Evolutionary conservation across 2,888 invertebrate genomes (phyloP).

Genomic region (Sthenelais limicola): DNA sequence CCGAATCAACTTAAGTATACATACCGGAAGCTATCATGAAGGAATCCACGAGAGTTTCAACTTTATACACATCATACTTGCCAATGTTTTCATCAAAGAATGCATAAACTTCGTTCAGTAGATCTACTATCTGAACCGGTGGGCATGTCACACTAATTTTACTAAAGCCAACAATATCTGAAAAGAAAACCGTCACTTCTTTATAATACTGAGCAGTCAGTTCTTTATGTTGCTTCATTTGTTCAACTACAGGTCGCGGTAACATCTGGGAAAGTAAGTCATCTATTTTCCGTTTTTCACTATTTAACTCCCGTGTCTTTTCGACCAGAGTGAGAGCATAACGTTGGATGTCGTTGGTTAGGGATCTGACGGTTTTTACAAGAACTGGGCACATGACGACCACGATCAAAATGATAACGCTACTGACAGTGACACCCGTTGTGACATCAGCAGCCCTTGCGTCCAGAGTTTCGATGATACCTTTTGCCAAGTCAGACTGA

Average conservation of each 20-base stretch:
- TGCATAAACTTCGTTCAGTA: conserved; percentile 51
- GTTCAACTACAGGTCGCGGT: conserved; percentile 28
- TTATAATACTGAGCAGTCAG: conserved; percentile 59
- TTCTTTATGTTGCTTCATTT: conserved; percentile 55
- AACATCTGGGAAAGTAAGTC: conserved; percentile 56
- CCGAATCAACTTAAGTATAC: too few relatives aligned
- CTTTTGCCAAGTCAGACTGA: conserved; percentile 34
- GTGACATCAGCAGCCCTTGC: conserved; percentile 82
- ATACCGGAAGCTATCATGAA: conserved; percentile 61
- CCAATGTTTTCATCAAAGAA: conserved; percentile 57
- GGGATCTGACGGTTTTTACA: conserved; percentile 55
- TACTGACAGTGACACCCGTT: conserved; percentile 83
- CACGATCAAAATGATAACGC: conserved; percentile 70
- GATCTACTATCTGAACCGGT: conserved; percentile 32
- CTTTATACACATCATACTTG: conserved; percentile 58
- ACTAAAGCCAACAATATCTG: conserved; percentile 33
- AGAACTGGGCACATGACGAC: conserved; percentile 62
- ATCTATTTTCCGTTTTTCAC: conserved; percentile 58
- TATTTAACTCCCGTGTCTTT: conserved; percentile 57
- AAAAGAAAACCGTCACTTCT: conserved; percentile 49
- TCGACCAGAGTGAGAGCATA: conserved; percentile 60
- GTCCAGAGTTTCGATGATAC: conserved; percentile 81
- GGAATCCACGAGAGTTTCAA: conserved; percentile 60
- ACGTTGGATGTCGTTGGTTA: conserved; percentile 60
- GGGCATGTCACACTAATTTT: conserved; percentile 8